Conservation (phyloP, 2,888 invertebrate genomes). For the Halocaridina rubra region DNA sequence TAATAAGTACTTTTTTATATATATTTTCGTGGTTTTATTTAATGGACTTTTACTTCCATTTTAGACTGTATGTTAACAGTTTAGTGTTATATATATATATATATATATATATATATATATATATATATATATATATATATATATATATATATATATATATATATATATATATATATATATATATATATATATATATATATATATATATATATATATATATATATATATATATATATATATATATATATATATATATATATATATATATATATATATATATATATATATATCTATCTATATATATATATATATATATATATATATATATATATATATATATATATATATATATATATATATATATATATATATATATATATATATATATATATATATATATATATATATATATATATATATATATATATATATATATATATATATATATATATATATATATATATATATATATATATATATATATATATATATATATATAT, state of each 20-base stretch:
- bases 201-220: constrained; percentile 4
- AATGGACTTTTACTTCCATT: too few relatives aligned
- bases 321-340: neutral
- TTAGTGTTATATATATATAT: neutral
- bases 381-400: neutral
- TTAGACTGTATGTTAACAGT: too few relatives aligned
- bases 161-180: constrained; percentile 8
- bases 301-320: neutral
- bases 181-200: constrained; percentile 8
- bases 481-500: neutral
- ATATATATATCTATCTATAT: neutral
- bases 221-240: constrained; percentile 1
- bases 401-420: neutral
- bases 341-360: neutral
- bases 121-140: neutral
- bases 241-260: neutral
- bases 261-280: too few relatives aligned
- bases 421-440: constrained; percentile 4
- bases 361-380: constrained; percentile 3
- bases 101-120: neutral
- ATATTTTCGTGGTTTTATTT: too few relatives aligned
- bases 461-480: neutral
- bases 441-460: neutral
- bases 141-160: constrained; percentile 1
- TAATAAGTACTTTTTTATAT: too few relatives aligned